Conservation (phyloP, 2,797 vertebrate genomes). For the Decapterus maruadsi region DNA sequence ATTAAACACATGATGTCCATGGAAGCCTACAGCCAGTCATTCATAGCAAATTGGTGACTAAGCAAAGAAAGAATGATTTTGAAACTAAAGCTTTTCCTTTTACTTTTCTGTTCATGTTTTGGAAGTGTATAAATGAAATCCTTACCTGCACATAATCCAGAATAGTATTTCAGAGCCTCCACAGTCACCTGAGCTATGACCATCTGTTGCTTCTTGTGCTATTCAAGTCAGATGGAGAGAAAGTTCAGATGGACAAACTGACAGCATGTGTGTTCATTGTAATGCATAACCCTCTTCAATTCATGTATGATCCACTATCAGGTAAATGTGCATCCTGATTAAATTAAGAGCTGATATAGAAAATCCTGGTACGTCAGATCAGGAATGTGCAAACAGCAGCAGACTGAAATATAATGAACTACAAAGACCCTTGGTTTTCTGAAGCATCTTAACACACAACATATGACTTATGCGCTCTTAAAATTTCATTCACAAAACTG, state of each 20-base stretch:
- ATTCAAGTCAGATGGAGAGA: conserved; percentile 27
- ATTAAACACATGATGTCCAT: background rate
- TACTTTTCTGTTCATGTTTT: background rate
- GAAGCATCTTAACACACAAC: conserved; percentile 2
- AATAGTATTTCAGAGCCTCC: conserved; percentile 87
- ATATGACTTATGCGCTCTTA: background rate
- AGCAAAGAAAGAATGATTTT: background rate
- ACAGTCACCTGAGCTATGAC: conserved; percentile 87
- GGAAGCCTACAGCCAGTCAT: background rate
- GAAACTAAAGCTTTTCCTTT: background rate
- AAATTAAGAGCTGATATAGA: background rate
- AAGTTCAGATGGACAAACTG: conserved; percentile 10
- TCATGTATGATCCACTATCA: background rate
- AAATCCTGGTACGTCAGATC: background rate
- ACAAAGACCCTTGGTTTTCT: background rate
- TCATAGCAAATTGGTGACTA: background rate
- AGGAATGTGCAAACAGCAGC: background rate
- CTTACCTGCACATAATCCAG: conserved; percentile 81
- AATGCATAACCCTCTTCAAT: background rate
- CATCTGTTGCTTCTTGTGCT: conserved; percentile 89
- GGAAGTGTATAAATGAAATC: conserved; percentile 8
- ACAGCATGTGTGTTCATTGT: background rate
- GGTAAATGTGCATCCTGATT: background rate
- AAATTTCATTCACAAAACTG: background rate
- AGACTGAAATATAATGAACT: background rate